Conservation (phyloP, 2,113 vertebrate genomes). For the Piprites chloris region DNA sequence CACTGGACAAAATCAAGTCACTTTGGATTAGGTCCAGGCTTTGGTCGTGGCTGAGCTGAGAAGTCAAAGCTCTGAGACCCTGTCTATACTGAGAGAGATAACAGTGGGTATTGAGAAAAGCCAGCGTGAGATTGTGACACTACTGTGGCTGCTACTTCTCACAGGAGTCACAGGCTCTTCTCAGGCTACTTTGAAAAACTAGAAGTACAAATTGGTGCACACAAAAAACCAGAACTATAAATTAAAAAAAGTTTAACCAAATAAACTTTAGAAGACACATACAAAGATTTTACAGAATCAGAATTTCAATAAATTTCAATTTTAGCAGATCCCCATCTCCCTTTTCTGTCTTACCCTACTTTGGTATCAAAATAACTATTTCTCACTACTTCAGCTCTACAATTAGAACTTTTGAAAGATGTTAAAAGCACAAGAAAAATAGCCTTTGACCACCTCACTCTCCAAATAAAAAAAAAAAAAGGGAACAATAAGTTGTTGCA, state of each 20-base stretch:
- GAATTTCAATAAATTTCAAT: not conserved
- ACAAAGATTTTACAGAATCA: not conserved
- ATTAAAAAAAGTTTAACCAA: not conserved
- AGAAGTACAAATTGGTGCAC: not conserved
- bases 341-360: not conserved
- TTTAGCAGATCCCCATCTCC: not conserved
- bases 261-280: not conserved
- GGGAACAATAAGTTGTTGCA: not conserved
- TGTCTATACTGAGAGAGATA: not conserved
- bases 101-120: not conserved
- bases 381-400: not conserved
- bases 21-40: constrained; percentile 19
- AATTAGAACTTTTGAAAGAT: not conserved
- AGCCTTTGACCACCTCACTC: not conserved
- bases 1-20: constrained; percentile 9
- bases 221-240: not conserved
- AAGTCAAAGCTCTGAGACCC: not conserved
- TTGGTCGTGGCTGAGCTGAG: constrained; percentile 9
- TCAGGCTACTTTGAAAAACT: not conserved
- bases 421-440: not conserved
- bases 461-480: not conserved
- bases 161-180: not conserved
- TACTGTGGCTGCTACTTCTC: not conserved
- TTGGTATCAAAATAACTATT: not conserved
- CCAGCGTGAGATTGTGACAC: not conserved